Conservation (phyloP, 2,888 invertebrate species). For the Nephrocerus scutellatus region DNA sequence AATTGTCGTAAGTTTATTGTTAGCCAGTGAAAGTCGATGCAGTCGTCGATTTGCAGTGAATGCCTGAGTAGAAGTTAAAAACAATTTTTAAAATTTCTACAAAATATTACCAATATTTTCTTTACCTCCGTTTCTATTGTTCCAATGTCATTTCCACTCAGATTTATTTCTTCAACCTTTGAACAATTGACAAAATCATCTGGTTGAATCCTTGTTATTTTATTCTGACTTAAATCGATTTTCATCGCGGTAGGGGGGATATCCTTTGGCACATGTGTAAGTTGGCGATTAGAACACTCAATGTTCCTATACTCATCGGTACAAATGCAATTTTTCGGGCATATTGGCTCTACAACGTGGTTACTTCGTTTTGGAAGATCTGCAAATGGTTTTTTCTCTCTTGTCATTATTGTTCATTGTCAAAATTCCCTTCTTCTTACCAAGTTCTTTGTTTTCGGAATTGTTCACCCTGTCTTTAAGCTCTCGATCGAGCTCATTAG, state of each 20-base stretch:
- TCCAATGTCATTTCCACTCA: constrained; percentile 36
- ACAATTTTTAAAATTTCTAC: no score
- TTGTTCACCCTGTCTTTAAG: no score
- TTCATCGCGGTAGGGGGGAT: constrained; percentile 38
- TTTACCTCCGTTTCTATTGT: constrained; percentile 37
- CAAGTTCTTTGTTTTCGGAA: no score
- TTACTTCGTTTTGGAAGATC: constrained; percentile 38
- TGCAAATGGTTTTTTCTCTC: constrained; percentile 15
- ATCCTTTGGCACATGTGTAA: constrained; percentile 50
- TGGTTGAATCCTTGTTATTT: constrained; percentile 34
- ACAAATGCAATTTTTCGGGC: constrained; percentile 41
- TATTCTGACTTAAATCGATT: constrained; percentile 44
- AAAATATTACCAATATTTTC: no score
- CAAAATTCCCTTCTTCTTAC: no score
- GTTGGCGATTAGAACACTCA: constrained; percentile 50
- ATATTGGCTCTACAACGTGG: constrained; percentile 37
- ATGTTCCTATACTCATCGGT: constrained; percentile 37
- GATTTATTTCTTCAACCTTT: constrained; percentile 38
- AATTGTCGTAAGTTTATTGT: constrained; percentile 40
- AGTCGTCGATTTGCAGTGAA: constrained; percentile 36
- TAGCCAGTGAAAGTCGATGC: constrained; percentile 39
- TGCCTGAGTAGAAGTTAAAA: no score
- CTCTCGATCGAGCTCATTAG: no score
- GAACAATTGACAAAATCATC: constrained; percentile 37
- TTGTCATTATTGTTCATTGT: no score